Conservation (phyloP, 2,113 vertebrate species). For the Ictalurus punctatus region DNA sequence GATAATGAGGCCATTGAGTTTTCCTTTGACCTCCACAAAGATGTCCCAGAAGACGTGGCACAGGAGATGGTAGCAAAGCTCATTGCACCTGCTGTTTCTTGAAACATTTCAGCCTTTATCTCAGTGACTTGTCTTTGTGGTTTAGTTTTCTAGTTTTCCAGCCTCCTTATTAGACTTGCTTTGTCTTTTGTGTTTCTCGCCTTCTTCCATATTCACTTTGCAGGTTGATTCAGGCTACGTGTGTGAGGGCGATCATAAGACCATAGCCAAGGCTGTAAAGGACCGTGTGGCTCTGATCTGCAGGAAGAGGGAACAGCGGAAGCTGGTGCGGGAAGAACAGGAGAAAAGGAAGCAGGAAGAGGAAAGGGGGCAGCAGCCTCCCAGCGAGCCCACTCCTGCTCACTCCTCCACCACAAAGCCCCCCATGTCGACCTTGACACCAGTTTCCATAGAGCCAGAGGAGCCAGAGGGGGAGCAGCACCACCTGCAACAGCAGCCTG, state of each 20-base stretch:
- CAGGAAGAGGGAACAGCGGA: conserved; percentile 91
- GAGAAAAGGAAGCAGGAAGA: conserved; percentile 88
- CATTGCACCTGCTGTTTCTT: background rate
- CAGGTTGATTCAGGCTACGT: conserved; percentile 97
- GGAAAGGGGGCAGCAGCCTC: conserved; percentile 45
- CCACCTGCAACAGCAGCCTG: conserved; percentile 81
- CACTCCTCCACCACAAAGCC: conserved; percentile 49
- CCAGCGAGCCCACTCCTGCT: conserved; percentile 48
- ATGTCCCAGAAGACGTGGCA: conserved; percentile 94
- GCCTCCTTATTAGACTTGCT: background rate
- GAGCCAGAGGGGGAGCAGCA: conserved; percentile 87
- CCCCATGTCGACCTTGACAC: conserved; percentile 61
- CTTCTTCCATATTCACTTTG: background rate
- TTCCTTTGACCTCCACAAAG: conserved; percentile 95
- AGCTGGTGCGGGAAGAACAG: conserved; percentile 89
- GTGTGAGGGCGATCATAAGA: conserved; percentile 96
- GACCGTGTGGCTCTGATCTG: conserved; percentile 94
- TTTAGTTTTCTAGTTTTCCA: background rate
- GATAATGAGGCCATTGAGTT: conserved; percentile 98
- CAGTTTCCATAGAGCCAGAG: conserved; percentile 82
- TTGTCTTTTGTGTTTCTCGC: background rate
- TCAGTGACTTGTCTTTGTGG: background rate
- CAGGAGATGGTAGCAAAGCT: conserved; percentile 90
- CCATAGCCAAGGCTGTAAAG: conserved; percentile 97
- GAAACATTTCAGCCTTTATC: background rate